Evolutionary conservation across 2,797 vertebrate species (phyloP).

Genomic region (Neolamprologus multifasciatus): DNA sequence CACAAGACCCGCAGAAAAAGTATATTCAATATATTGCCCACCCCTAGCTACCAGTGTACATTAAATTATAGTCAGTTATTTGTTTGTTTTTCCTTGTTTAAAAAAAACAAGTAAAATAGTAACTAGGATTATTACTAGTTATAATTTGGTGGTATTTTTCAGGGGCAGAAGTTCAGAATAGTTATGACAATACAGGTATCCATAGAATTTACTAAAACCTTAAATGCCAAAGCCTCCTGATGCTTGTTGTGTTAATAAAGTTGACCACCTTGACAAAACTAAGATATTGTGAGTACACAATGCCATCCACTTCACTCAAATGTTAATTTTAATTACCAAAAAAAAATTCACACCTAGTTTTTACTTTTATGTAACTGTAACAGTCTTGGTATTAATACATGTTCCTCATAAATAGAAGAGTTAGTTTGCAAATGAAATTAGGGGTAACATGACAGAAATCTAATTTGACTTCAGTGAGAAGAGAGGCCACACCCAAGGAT

Average conservation of each 20-base stretch:
- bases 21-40: background rate
- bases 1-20: background rate
- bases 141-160: background rate
- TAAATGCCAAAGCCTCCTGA: background rate
- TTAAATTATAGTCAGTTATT: background rate
- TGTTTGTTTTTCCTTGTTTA: background rate
- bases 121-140: background rate
- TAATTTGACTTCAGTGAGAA: background rate
- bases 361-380: background rate
- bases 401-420: background rate
- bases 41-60: background rate
- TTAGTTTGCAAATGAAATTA: background rate
- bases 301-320: background rate
- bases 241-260: background rate
- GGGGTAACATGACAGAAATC: background rate
- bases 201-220: background rate
- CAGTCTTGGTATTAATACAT: background rate
- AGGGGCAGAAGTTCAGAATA: background rate
- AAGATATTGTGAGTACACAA: background rate
- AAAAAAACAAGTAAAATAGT: background rate
- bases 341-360: background rate
- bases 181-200: background rate
- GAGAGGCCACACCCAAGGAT: background rate
- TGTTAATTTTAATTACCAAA: background rate
- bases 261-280: background rate